Conservation (phyloP, 2,888 invertebrate genomes). For the Tinea trinotella region DNA sequence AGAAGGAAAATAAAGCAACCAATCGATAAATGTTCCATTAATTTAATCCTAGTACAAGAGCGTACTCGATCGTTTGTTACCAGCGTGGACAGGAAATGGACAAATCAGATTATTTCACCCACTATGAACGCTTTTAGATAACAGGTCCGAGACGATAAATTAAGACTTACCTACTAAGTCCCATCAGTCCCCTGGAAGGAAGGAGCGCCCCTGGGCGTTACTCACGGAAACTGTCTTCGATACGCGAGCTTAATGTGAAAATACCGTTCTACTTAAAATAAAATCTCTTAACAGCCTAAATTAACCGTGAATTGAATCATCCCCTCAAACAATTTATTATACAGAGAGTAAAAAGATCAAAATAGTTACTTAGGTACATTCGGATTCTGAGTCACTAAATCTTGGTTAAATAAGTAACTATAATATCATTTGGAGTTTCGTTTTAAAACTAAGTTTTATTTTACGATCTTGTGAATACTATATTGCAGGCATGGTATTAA, state of each 20-base stretch:
- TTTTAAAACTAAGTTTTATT: background rate
- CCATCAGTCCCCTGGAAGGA: constrained; percentile 39
- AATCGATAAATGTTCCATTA: constrained; percentile 18
- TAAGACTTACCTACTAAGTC: constrained; percentile 70
- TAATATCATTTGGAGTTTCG: too few relatives aligned
- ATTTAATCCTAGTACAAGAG: constrained; percentile 9
- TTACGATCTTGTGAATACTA: background rate
- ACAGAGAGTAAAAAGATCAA: background rate
- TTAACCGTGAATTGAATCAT: constrained; percentile 12
- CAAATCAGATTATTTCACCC: constrained; percentile 72
- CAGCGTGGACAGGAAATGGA: constrained; percentile 44
- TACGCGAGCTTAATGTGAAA: constrained; percentile 17
- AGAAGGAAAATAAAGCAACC: background rate
- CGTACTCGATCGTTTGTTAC: constrained; percentile 20
- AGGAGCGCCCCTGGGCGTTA: constrained; percentile 52
- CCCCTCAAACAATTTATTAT: background rate
- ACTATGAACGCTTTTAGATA: constrained; percentile 63
- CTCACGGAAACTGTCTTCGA: constrained; percentile 32
- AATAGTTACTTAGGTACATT: too few relatives aligned
- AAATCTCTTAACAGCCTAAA: constrained; percentile 16
- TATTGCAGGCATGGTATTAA: too few relatives aligned
- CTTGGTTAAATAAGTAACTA: too few relatives aligned
- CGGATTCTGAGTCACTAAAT: too few relatives aligned
- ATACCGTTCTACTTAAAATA: constrained; percentile 17
- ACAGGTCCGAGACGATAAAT: constrained; percentile 56